Base-by-base conservation (phyloP, 2,113 vertebrate species). In the Trematomus loennbergii region DNA sequence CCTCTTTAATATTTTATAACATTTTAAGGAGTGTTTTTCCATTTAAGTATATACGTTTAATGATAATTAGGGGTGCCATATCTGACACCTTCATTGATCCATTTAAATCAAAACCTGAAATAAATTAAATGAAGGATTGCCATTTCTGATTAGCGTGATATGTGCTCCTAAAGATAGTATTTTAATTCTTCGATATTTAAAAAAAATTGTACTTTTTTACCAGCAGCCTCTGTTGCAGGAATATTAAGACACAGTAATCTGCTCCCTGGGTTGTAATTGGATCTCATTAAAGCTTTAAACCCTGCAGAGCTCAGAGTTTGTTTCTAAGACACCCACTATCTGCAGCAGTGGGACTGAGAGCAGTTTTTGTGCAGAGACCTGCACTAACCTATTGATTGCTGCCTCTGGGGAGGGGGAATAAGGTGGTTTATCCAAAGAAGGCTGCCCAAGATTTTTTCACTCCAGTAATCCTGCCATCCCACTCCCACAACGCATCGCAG, bases 321-420 rank as follows among this genome's bases (percentile, higher is more conserved):
- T 49, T 52, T 78, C 61, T 36, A 60, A 43, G 29, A 22, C 74
- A 63, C 45, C 61, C 12, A 17, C 66, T 33, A 50, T 58, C 52
- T 70, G 12, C 55, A 79, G 76, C 50, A 70, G 12, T 8, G 29
- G 67, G 67, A 85, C 80, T 59, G 73, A 81, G 46, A 67, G n/a
- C 9, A 70, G 63, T 29, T 89, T 91, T 53, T 79, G 60, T 67
- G 81, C 85, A 78, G 67, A 73, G 53, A 79, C 72, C 81, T 81
- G 70, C 65, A 81, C 91, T 92, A 92, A 72, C 71, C 68, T 94
- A 93, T 91, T 77, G 93, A 94, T 93, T 78, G 88, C 78, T 58
- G 59, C 85, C 92, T 89, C 60, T 80, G 82, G 86, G 92, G 82
- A 70, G 54, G 46, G 22, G 55, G 65, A 70, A 79, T 69, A 54